A percentile compares a stretch with the other conserved stretches of the same genome.
Conservation (phyloP, 2,797 vertebrate genomes). For the Meriones psammophilus region DNA sequence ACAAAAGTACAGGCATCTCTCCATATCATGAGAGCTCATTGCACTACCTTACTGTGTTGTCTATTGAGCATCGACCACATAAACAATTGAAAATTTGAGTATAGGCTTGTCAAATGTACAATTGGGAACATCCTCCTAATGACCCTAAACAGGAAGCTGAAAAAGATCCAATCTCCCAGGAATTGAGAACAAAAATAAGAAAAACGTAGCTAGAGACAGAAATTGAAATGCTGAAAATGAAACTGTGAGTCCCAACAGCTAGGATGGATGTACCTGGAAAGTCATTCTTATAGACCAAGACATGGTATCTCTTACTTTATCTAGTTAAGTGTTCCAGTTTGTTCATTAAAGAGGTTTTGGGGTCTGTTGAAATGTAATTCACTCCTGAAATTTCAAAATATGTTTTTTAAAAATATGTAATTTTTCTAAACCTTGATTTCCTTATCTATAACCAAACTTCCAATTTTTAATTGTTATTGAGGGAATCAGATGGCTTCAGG, state of each 20-base stretch:
- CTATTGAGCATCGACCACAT: background rate
- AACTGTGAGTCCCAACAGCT: background rate
- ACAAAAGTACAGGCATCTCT: background rate
- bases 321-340: background rate
- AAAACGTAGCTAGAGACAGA: background rate
- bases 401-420: background rate
- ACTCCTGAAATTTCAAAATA: background rate
- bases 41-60: background rate
- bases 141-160: background rate
- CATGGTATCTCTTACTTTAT: background rate
- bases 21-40: background rate
- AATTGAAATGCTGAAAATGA: background rate
- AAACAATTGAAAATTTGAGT: constrained; percentile 31
- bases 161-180: background rate
- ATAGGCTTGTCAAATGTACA: background rate
- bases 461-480: background rate
- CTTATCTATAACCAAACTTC: constrained; percentile 11
- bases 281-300: background rate
- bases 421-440: background rate
- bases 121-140: background rate
- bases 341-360: background rate
- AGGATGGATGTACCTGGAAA: background rate
- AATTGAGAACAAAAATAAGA: background rate
- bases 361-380: background rate
- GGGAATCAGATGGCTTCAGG: background rate